These are phyloP conservation scores for Acanthopagrus latus DNA, from an alignment of 2,797 vertebrate genomes.

Conservation along the genomic window DNA sequence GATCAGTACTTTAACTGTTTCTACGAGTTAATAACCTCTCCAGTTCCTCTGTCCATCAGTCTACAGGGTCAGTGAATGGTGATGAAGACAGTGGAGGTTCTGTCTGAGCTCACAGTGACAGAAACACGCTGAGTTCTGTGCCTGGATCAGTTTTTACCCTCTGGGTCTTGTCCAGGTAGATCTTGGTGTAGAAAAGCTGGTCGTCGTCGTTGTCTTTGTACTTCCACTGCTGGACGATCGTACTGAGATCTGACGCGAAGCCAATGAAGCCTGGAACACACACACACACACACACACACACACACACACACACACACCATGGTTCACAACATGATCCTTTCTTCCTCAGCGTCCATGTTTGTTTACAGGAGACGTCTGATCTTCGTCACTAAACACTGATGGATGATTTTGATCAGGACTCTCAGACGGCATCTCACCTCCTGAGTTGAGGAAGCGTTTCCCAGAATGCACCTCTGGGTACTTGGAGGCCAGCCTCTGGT, in stretches of 20 bases:
- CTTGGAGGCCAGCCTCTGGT: constrained; percentile 89
- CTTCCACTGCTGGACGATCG: constrained; percentile 89
- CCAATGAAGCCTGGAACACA: constrained; percentile 88
- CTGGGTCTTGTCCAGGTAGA: constrained; percentile 89
- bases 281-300: background rate
- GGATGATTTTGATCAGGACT: background rate
- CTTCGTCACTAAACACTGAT: too few species aligned
- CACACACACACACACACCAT: background rate
- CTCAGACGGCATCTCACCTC: constrained; percentile 79
- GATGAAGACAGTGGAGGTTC: too few species aligned
- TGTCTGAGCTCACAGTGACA: too few species aligned
- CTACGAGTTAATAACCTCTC: too few species aligned
- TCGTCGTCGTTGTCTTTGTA: constrained; percentile 90
- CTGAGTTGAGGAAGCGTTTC: constrained; percentile 93
- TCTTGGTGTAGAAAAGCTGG: constrained; percentile 91
- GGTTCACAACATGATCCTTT: too few species aligned
- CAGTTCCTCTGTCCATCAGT: too few species aligned
- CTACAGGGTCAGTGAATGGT: too few species aligned
- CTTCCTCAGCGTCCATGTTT: too few species aligned
- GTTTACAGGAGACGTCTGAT: too few species aligned
- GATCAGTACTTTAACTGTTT: too few species aligned
- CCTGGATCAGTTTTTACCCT: constrained; percentile 74
- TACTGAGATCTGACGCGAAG: constrained; percentile 83
- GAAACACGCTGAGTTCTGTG: too few species aligned
- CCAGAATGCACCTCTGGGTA: constrained; percentile 88